phyloP scores from a whole-genome alignment of 2,797 vertebrate species.

The Sebastes vulpes region DNA sequence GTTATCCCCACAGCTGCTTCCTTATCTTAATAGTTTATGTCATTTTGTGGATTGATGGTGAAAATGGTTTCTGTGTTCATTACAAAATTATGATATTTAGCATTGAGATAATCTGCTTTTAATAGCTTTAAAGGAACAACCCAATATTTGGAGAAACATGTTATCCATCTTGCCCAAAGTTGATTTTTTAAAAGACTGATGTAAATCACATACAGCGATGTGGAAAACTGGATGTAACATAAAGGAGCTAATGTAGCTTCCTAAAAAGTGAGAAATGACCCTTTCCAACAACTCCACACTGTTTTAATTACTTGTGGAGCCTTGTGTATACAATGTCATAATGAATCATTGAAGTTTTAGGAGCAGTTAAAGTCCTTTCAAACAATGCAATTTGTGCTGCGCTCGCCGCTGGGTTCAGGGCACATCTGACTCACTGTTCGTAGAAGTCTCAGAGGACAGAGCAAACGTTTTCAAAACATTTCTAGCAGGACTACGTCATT shows the following conservation, averaged over 20 bases:
- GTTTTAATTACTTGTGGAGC: not conserved
- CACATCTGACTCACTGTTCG: not conserved
- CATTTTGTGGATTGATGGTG: constrained; percentile 7
- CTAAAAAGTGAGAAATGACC: not conserved
- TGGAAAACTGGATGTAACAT: not conserved
- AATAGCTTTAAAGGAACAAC: not conserved
- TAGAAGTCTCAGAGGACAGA: too few relatives aligned
- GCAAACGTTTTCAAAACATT: not conserved
- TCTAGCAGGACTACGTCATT: not conserved
- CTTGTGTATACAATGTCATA: not conserved
- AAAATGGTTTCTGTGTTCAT: not conserved
- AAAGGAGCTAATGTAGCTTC: not conserved
- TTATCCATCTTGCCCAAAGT: not conserved
- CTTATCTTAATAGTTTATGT: constrained; percentile 2
- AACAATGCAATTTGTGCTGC: not conserved
- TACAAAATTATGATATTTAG: not conserved
- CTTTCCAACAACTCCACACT: not conserved
- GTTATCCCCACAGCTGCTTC: not conserved
- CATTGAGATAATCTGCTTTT: not conserved
- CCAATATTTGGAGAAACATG: not conserved
- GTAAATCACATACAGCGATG: not conserved
- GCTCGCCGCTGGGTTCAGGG: not conserved
- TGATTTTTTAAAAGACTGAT: not conserved
- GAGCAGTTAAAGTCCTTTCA: not conserved
- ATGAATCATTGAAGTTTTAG: not conserved